Evolutionary conservation across 2,113 vertebrate genomes (phyloP).

Genomic region (Climacteris rufus): DNA sequence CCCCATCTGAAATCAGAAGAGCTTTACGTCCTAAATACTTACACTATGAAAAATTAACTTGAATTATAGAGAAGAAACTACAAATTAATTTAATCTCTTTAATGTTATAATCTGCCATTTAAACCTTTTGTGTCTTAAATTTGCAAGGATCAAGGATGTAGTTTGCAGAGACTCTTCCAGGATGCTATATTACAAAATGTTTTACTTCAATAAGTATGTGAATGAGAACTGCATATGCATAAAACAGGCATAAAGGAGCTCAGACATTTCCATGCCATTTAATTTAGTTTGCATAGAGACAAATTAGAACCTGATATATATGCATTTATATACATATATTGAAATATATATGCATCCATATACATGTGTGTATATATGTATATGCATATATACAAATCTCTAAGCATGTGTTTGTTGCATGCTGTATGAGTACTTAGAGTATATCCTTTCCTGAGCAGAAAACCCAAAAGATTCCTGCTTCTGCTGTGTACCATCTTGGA

Average conservation of each 20-base stretch:
- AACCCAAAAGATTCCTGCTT: neutral
- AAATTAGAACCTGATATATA: neutral
- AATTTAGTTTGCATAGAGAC: neutral
- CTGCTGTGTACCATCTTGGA: neutral
- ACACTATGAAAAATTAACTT: neutral
- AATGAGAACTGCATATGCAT: neutral
- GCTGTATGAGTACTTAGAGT: neutral
- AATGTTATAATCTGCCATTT: neutral
- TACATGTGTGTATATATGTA: neutral
- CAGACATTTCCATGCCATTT: neutral
- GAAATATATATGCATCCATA: neutral
- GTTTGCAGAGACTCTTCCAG: neutral
- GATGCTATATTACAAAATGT: neutral
- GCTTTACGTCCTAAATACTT: neutral
- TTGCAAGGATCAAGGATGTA: neutral
- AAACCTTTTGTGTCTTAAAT: neutral
- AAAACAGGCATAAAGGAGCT: neutral
- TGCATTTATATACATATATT: neutral
- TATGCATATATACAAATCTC: neutral
- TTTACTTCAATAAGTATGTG: neutral
- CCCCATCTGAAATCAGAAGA: neutral
- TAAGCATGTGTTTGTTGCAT: neutral
- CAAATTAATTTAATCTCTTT: neutral
- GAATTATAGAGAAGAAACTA: neutral
- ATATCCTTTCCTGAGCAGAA: neutral